phyloP scores from a whole-genome alignment of 1,140 invertebrate species.

The Papilio polyxenes region DNA sequence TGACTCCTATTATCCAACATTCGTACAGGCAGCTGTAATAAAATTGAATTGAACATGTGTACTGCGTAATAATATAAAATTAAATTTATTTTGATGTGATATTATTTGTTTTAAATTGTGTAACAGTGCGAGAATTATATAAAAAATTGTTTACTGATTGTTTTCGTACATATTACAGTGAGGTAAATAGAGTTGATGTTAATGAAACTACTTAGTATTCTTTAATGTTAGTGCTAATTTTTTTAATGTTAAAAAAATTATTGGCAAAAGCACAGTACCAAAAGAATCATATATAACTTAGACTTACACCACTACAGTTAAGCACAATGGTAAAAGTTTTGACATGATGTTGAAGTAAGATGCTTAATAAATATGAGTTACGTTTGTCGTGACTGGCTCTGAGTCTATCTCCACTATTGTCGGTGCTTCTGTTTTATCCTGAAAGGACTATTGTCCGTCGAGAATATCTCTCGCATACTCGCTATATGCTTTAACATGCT shows the following conservation, averaged over 20 bases:
- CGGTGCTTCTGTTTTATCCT: conserved; percentile 59
- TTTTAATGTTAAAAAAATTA: neutral
- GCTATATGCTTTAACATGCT: conserved; percentile 40
- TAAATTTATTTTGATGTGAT: neutral
- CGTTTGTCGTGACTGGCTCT: conserved; percentile 41
- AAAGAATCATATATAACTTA: neutral
- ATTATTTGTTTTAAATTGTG: neutral
- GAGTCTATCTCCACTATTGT: conserved; percentile 47
- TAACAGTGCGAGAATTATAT: neutral
- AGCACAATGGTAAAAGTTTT: conserved; percentile 10
- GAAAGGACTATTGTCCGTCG: conserved; percentile 57
- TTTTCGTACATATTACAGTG: neutral
- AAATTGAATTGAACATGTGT: conserved; percentile 4
- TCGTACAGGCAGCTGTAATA: conserved; percentile 20
- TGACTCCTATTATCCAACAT: conserved; percentile 43
- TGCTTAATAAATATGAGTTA: conserved; percentile 22
- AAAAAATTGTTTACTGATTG: neutral
- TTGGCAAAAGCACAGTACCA: neutral
- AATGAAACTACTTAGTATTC: no score
- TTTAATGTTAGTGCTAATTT: neutral
- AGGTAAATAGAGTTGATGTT: no score
- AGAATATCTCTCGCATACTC: conserved; percentile 49
- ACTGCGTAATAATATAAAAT: conserved; percentile 2
- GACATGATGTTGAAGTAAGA: neutral
- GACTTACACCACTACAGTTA: neutral